Conservation (phyloP, 2,797 vertebrate species). For the Sebastes wilsoni region DNA sequence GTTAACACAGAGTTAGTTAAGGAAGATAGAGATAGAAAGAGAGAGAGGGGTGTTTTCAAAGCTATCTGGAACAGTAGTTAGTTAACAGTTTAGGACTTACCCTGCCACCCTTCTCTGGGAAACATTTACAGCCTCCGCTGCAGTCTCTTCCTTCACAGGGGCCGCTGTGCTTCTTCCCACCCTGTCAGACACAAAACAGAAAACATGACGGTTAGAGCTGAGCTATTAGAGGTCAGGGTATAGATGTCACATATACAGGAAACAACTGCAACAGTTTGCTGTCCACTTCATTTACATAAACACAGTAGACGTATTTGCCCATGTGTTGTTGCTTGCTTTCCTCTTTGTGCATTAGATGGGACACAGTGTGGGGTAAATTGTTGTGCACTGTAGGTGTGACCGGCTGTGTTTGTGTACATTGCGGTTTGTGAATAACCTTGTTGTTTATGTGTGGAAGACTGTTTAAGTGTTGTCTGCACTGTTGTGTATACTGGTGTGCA, state of each 20-base stretch:
- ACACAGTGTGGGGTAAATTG: neutral
- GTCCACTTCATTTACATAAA: conserved; percentile 9
- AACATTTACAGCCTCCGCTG: conserved; percentile 93
- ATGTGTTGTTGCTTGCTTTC: neutral
- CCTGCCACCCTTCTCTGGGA: conserved; percentile 95
- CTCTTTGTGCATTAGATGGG: neutral
- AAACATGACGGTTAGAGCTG: conserved; percentile 27
- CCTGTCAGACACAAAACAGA: conserved; percentile 80
- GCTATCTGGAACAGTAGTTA: conserved; percentile 17
- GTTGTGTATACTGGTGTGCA: conserved; percentile 14
- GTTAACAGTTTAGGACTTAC: conserved; percentile 80
- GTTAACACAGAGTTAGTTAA: neutral
- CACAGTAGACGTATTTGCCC: neutral
- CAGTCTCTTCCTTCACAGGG: conserved; percentile 97
- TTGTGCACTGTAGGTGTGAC: conserved; percentile 31
- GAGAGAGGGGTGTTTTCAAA: neutral
- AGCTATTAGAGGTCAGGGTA: neutral
- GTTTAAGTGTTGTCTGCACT: conserved; percentile 4
- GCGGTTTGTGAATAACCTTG: conserved; percentile 28
- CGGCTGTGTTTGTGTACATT: conserved; percentile 47
- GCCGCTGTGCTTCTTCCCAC: conserved; percentile 89
- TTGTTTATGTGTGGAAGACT: conserved; percentile 43
- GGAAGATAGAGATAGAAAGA: neutral
- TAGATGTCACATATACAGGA: conserved; percentile 5
- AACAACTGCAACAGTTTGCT: neutral